Base-by-base conservation (phyloP, 2,888 invertebrate species). In the Temnothorax unifasciatus region DNA sequence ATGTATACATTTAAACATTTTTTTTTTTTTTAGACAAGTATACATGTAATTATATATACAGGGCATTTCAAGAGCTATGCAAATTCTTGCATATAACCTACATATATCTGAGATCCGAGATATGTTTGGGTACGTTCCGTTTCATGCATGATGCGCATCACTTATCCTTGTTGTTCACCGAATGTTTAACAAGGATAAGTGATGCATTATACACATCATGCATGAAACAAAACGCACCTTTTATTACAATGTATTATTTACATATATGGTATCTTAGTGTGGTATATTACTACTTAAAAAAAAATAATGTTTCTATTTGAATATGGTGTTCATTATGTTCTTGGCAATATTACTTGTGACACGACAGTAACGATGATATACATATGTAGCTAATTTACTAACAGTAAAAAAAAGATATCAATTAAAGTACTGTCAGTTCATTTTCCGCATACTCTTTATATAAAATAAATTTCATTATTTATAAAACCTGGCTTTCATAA, bases 391-490 rank as follows among this genome's bases (percentile, higher is more conserved):
- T 47, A 9, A 29, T 29, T 29, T 29, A 47, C 0, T 47, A 44
- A 29, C 15, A 15, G 52, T 69, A 52, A 50, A 69, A 64, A 64
- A 69, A 52, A 52, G 29, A 69, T 52, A 69, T 50, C n/a, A 69
- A 52, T 52, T 34, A 52, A 69, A 50, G n/a, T 44, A 44, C 15
- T 47, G 15, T 29, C 3, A 50, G n/a, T 52, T 69, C n/a, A 47
- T 5, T 21, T 66, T 8, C 6, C 0, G n/a, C 0, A 13, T 25
- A 50, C 25, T 50, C 18, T 50, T 47, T 69, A 25, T 69, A 25
- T 21, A 38, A 68, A 54, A 54, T 41, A 4, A 71, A 75, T 21
- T 47, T n/a, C 13, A 47, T 29, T 29, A 52, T 29, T 59, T 50
- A 63, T 47, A 63, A 63, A 34, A 63, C 11, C 9, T 47, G 15